A percentile compares a stretch with the other conserved stretches of the same genome.
Conservation (phyloP, 2,888 invertebrate species). For the Cheilosia variabilis region DNA sequence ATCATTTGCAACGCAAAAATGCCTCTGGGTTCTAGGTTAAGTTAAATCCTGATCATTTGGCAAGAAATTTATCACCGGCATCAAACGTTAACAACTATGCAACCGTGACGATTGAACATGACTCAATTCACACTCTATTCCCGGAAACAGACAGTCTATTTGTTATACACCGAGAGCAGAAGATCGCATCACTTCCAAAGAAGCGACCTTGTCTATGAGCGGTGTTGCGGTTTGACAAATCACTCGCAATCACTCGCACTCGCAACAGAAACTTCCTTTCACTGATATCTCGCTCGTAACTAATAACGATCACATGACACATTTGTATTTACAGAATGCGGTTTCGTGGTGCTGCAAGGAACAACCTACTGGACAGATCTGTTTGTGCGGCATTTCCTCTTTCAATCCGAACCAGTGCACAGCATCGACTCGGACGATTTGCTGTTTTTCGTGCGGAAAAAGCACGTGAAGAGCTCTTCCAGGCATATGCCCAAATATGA, state of each 20-base stretch:
- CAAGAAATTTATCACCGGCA: no score
- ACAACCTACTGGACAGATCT: conserved; percentile 98
- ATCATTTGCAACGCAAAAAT: no score
- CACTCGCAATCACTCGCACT: no score
- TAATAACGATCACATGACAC: background rate
- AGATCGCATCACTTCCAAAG: background rate
- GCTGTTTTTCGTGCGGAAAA: conserved; percentile 97
- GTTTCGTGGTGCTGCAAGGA: conserved; percentile 95
- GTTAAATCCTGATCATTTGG: no score
- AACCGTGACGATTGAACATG: background rate
- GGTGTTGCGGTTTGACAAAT: no score
- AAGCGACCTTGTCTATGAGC: background rate
- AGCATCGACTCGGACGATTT: conserved; percentile 97
- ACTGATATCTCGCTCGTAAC: background rate
- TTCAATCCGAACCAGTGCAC: conserved; percentile 90
- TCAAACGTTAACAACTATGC: background rate
- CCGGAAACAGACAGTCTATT: background rate
- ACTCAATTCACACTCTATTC: background rate
- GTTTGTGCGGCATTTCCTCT: conserved; percentile 96
- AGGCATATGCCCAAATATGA: conserved; percentile 95
- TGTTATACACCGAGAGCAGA: background rate
- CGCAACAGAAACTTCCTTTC: background rate
- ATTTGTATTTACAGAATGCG: conserved; percentile 87
- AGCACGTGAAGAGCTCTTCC: conserved; percentile 94
- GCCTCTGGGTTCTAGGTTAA: no score